phyloP scores from a whole-genome alignment of 2,113 vertebrate species.

The Hyperoodon ampullatus region DNA sequence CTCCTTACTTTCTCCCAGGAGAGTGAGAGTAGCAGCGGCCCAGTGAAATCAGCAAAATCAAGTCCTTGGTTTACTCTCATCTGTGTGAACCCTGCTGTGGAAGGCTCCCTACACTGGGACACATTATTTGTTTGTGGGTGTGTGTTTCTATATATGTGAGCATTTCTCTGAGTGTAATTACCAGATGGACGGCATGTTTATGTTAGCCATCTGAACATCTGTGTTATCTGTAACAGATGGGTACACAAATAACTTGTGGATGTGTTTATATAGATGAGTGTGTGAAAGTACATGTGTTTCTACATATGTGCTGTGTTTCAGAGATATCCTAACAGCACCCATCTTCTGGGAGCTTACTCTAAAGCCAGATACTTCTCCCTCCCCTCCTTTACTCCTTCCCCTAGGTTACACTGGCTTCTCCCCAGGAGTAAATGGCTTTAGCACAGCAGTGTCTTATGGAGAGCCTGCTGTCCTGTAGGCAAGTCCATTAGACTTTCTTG shows the following conservation, averaged over 20 bases:
- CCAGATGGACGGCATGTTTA: not conserved
- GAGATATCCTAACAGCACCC: not conserved
- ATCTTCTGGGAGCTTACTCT: conserved; percentile 31
- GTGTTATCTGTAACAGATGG: not conserved
- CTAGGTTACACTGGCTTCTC: not conserved
- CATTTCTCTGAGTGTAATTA: not conserved
- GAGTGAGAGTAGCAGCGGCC: not conserved
- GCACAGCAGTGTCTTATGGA: not conserved
- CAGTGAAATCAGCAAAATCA: not conserved
- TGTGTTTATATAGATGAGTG: not conserved
- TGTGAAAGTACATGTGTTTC: not conserved
- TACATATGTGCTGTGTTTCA: not conserved
- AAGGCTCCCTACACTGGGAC: rapidly evolving
- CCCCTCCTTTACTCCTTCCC: not conserved
- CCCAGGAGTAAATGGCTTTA: not conserved
- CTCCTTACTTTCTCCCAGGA: not conserved
- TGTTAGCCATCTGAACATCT: not conserved
- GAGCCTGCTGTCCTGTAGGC: not conserved
- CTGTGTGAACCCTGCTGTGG: not conserved
- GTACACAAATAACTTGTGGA: not conserved
- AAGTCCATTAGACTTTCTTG: not conserved
- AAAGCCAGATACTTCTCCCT: conserved; percentile 39
- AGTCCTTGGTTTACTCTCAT: not conserved
- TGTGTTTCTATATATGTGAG: not conserved
- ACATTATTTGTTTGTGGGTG: rapidly evolving